Evolutionary conservation across 1,140 invertebrate species (phyloP).

Genomic region (Cecropterus lyciades): DNA sequence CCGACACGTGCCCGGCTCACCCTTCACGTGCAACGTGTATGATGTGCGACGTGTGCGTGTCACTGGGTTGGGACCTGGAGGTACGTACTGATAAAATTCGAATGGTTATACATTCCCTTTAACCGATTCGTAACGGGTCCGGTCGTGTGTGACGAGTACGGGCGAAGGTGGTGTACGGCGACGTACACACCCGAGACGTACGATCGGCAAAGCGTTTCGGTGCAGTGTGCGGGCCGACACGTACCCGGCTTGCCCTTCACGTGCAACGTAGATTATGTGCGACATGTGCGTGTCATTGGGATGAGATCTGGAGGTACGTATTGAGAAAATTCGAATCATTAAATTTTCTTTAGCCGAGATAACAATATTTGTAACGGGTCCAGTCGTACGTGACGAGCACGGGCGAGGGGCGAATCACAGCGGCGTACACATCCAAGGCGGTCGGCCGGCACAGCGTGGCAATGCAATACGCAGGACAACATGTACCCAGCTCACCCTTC

Average conservation of each 20-base stretch:
- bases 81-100: constrained; percentile 39
- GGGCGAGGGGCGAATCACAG: constrained; percentile 87
- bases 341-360: constrained; percentile 75
- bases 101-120: too few relatives aligned
- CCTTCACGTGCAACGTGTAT: constrained; percentile 96
- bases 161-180: constrained; percentile 88
- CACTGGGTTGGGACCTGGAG: constrained; percentile 87
- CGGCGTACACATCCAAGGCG: constrained; percentile 92
- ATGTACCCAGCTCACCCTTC: constrained; percentile 95
- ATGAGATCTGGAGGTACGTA: constrained; percentile 81
- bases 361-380: constrained; percentile 90
- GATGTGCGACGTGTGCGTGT: constrained; percentile 94
- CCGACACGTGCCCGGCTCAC: constrained; percentile 94
- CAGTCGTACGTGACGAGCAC: constrained; percentile 86
- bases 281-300: constrained; percentile 92
- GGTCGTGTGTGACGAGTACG: constrained; percentile 86
- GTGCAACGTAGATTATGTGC: constrained; percentile 96
- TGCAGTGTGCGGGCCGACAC: constrained; percentile 92
- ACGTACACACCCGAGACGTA: constrained; percentile 93
- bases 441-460: constrained; percentile 94
- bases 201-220: constrained; percentile 92
- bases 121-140: constrained; percentile 69
- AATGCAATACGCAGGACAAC: constrained; percentile 91
- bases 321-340: too few relatives aligned
- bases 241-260: constrained; percentile 96